A percentile compares a stretch with the other conserved stretches of the same genome.
These are phyloP conservation scores for Tholera decimalis DNA, from an alignment of 2,888 invertebrate species.

Conservation along the genomic window DNA sequence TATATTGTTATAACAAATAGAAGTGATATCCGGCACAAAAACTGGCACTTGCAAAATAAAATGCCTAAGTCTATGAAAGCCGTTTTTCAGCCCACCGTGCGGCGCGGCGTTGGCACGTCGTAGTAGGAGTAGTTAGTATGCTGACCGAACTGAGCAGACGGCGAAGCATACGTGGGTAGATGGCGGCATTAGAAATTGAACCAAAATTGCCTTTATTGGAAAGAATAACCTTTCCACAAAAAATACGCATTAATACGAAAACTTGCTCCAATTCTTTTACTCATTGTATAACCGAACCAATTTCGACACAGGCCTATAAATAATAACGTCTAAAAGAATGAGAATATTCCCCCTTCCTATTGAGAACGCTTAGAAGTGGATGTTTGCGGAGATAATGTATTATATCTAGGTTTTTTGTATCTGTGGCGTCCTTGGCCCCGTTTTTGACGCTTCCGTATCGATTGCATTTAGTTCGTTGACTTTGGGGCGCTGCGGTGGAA, in stretches of 20 bases:
- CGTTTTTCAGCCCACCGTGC: too few species aligned
- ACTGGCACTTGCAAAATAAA: too few species aligned
- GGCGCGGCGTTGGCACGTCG: too few species aligned
- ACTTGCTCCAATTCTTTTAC: background rate
- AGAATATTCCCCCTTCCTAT: slow-evolving; percentile 32
- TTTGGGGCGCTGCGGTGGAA: slow-evolving; percentile 4
- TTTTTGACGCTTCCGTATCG: slow-evolving; percentile 38
- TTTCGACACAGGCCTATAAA: slow-evolving; percentile 46
- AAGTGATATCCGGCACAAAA: too few species aligned
- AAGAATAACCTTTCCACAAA: background rate
- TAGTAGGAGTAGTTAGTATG: too few species aligned
- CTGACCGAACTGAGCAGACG: background rate
- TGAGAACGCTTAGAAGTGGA: slow-evolving; percentile 30
- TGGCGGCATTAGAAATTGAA: background rate
- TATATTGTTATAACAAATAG: too few species aligned
- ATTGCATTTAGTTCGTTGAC: slow-evolving; percentile 40
- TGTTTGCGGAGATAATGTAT: slow-evolving; percentile 45
- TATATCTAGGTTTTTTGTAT: slow-evolving; percentile 20
- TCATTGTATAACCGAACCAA: slow-evolving; percentile 30
- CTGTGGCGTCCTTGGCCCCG: slow-evolving; percentile 44
- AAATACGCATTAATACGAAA: background rate
- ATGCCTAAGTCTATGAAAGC: too few species aligned
- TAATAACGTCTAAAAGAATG: slow-evolving; percentile 34
- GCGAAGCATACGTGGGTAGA: background rate
- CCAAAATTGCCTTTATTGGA: background rate